Percentiles rank a stretch among this genome's conserved stretches.
These are phyloP conservation scores for Cuniculus paca DNA, from an alignment of 2,797 vertebrate genomes.

Conservation along the genomic window DNA sequence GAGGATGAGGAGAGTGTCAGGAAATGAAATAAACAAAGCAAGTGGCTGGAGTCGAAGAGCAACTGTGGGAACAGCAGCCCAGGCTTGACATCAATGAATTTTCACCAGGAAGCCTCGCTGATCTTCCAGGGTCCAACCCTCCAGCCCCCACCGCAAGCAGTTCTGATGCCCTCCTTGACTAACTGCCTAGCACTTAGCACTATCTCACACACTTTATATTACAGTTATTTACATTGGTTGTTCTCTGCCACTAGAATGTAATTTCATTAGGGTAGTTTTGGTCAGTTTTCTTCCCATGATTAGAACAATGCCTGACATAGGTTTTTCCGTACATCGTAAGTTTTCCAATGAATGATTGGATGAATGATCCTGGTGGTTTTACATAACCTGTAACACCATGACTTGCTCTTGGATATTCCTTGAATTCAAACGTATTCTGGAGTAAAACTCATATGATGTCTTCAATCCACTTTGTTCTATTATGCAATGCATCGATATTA, in stretches of 20 bases:
- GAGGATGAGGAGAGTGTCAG: neutral
- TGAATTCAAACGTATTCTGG: neutral
- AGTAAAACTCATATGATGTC: neutral
- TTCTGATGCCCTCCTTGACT: neutral
- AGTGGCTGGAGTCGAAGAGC: neutral
- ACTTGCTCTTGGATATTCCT: neutral
- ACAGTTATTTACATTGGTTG: neutral
- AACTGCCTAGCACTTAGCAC: neutral
- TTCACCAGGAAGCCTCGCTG: neutral
- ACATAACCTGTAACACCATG: neutral
- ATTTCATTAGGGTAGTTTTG: neutral
- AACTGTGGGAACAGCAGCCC: neutral
- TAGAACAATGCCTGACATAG: neutral
- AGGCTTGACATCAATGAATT: neutral
- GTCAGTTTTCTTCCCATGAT: neutral
- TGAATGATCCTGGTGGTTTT: neutral
- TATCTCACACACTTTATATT: neutral
- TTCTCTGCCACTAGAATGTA: neutral
- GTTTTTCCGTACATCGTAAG: neutral
- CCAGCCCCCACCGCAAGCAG: rapidly evolving
- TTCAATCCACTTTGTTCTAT: neutral
- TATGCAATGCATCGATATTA: neutral
- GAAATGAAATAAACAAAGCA: slow-evolving; percentile 41
- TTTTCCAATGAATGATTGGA: neutral
- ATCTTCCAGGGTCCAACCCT: neutral